A percentile compares a stretch with the other conserved stretches of the same genome.
Evolutionary conservation across 1,140 invertebrate genomes (phyloP).

Genomic region (Heliothis virescens): DNA sequence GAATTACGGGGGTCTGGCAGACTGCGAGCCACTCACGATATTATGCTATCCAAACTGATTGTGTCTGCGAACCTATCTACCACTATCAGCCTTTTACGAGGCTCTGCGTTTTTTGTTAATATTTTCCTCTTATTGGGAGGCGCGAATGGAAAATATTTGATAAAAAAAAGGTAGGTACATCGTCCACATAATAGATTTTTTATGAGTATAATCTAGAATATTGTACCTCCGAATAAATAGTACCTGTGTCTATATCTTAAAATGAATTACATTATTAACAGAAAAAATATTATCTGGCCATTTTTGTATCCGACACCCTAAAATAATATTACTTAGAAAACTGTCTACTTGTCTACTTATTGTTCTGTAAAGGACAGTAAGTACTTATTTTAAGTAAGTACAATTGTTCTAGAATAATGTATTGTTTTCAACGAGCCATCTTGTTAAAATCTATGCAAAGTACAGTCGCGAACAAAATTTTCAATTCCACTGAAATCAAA

Average conservation of each 20-base stretch:
- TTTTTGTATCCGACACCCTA: too few relatives aligned
- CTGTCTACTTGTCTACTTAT: too few relatives aligned
- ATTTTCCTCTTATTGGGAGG: constrained; percentile 1
- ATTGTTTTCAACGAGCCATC: background rate
- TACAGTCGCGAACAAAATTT: constrained; percentile 51
- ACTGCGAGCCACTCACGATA: constrained; percentile 57
- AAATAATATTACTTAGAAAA: too few relatives aligned
- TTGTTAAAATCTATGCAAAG: constrained; percentile 21
- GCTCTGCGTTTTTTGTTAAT: background rate
- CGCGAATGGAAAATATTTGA: constrained; percentile 31
- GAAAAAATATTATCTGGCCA: too few relatives aligned
- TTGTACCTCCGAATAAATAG: background rate
- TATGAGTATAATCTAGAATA: background rate
- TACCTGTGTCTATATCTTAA: too few relatives aligned
- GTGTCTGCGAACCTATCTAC: constrained; percentile 4
- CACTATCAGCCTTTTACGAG: background rate
- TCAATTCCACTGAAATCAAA: constrained; percentile 60
- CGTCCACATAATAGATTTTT: background rate
- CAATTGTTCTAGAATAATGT: too few relatives aligned
- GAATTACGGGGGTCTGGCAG: constrained; percentile 57
- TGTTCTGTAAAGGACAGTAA: too few relatives aligned
- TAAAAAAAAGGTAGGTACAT: background rate
- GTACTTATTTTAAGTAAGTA: too few relatives aligned
- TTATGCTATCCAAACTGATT: constrained; percentile 59
- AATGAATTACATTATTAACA: too few relatives aligned